Evolutionary conservation across 2,797 vertebrate species (phyloP).

Genomic region (Gobionotothen gibberifrons): DNA sequence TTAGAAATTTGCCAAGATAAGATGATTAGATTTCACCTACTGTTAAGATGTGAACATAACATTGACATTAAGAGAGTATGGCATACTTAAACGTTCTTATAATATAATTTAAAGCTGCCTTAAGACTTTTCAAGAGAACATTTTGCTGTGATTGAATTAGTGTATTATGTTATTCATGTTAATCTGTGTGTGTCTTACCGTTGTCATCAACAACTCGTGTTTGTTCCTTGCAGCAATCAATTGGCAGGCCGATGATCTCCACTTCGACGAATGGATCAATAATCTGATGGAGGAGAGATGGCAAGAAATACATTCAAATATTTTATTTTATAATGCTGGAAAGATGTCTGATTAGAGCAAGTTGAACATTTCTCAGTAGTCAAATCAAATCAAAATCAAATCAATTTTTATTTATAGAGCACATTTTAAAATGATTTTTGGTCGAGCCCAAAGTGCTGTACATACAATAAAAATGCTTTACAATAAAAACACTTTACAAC

Average conservation of each 20-base stretch:
- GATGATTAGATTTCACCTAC: neutral
- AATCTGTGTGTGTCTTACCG: slow-evolving; percentile 81
- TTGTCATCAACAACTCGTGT: slow-evolving; percentile 98
- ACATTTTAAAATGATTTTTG: no score
- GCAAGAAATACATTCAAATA: slow-evolving; percentile 6
- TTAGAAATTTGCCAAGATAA: neutral
- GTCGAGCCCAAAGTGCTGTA: no score
- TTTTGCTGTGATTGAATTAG: neutral
- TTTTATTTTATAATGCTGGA: neutral
- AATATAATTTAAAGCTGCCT: neutral
- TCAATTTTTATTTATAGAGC: no score
- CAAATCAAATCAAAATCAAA: no score
- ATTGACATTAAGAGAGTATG: no score
- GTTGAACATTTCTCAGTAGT: slow-evolving; percentile 11
- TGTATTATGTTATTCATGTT: neutral
- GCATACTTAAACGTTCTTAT: neutral
- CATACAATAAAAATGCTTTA: no score
- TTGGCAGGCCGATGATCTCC: slow-evolving; percentile 97
- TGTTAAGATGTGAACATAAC: no score
- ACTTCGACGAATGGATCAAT: slow-evolving; percentile 99
- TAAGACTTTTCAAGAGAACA: neutral
- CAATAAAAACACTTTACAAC: no score
- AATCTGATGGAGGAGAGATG: slow-evolving; percentile 83
- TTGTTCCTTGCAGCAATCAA: slow-evolving; percentile 97
- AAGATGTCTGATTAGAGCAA: slow-evolving; percentile 15